Conservation (phyloP, 2,797 vertebrate genomes). For the Varecia variegata region DNA sequence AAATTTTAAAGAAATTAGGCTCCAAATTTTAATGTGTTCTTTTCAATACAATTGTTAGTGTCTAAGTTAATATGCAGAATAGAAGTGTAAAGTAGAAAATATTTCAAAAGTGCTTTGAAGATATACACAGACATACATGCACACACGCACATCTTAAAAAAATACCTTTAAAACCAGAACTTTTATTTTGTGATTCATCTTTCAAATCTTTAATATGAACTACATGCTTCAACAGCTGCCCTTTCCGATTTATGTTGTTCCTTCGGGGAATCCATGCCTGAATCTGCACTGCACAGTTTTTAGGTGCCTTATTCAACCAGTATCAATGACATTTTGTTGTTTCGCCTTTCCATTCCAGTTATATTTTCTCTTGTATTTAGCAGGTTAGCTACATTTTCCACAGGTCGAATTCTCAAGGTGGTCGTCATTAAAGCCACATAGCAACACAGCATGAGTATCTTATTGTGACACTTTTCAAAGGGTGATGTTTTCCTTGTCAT, state of each 20-base stretch:
- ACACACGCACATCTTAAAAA: neutral
- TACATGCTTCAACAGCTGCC: fast-evolving
- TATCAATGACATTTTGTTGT: neutral
- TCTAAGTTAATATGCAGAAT: neutral
- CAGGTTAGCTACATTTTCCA: neutral
- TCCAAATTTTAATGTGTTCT: neutral
- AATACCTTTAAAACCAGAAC: neutral
- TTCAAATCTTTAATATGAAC: neutral
- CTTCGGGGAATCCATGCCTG: neutral
- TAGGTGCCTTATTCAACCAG: neutral
- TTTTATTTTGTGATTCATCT: neutral
- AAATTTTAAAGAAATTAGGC: neutral
- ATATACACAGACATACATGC: neutral
- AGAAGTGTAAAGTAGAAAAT: neutral
- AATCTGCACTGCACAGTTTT: neutral
- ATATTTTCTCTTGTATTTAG: neutral
- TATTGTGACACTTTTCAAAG: neutral
- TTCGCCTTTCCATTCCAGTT: neutral
- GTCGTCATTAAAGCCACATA: neutral
- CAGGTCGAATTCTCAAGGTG: neutral
- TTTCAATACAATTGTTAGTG: neutral
- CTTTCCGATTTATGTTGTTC: neutral
- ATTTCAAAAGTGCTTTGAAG: neutral
- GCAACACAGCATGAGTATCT: neutral
- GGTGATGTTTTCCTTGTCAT: neutral